Conservation (phyloP, 2,888 invertebrate genomes). For the Drosophila pseudotakahashii region DNA sequence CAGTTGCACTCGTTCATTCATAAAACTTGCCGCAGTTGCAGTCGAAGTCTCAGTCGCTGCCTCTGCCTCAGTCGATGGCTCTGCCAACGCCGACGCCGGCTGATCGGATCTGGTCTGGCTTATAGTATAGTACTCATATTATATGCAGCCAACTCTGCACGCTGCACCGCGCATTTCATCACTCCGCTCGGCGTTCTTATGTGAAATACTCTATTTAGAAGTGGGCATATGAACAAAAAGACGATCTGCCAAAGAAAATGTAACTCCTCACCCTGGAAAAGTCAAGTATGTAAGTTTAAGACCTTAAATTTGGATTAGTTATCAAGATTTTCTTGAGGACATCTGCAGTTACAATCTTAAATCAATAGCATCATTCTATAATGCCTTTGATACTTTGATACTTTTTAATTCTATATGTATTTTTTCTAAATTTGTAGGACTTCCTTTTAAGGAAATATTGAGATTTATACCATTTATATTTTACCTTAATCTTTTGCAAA, state of each 20-base stretch:
- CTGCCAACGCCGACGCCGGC: not conserved
- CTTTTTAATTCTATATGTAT: too few relatives aligned
- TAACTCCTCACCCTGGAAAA: not conserved
- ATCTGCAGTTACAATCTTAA: not conserved
- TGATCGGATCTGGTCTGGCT: constrained; percentile 38
- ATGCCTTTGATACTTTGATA: not conserved
- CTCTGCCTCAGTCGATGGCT: not conserved
- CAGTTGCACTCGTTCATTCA: constrained; percentile 44
- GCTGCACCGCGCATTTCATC: constrained; percentile 43
- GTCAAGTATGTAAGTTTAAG: not conserved
- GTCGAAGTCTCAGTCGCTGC: not conserved
- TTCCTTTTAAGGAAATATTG: too few relatives aligned
- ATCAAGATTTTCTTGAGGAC: too few relatives aligned
- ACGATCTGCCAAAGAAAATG: not conserved
- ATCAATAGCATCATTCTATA: not conserved
- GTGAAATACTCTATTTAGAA: constrained; percentile 7
- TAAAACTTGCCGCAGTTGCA: constrained; percentile 33
- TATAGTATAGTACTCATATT: constrained; percentile 20
- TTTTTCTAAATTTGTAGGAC: too few relatives aligned
- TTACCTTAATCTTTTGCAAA: too few relatives aligned
- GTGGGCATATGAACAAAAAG: not conserved
- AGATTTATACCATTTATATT: too few relatives aligned
- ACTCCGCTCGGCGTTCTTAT: constrained; percentile 13
- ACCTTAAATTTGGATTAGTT: too few relatives aligned
- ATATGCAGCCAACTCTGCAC: constrained; percentile 12